Evolutionary conservation across 2,797 vertebrate species (phyloP), one percentile per base, ranked within the genome.

Genomic region (Pogonophryne albipinna): DNA sequence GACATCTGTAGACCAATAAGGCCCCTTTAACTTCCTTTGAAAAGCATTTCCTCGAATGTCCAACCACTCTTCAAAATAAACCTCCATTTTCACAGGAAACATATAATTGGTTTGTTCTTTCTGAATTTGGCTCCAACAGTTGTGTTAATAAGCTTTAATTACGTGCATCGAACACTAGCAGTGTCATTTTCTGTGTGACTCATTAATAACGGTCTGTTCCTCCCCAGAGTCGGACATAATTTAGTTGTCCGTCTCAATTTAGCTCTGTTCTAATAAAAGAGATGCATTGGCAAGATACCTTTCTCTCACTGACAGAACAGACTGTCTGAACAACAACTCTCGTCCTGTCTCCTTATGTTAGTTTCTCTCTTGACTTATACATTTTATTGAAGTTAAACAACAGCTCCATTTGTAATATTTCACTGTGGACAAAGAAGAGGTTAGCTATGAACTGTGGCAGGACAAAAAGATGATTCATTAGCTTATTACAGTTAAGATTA

Each of bases 231-330:
- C 11, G 19, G 57, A 59, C 63, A 70, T 79, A 20, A 80, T 83
- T 71, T 72, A 72, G 50, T 50, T 72, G 75, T 76, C 75, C 65
- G 74, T 56, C 69, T 77, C 66, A 69, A 65, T 85, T 85, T 73
- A 86, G 31, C 65, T 76, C 19, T 27, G 45, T 41, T 76, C 51
- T 78, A 74, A 83, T 78, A 49, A 74, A 86, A 73, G 11, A 68
- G 31, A 72, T 78, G 71, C 10, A 20, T 58, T 72, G 67, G 71
- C 68, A 65, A 31, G 47, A 74, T 45, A 11, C n/a, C 17, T 72
- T 73, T 20, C 58, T 69, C 13, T 27, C 17, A 59, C 19, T 49
- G 34, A 74, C 41, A 20, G 68, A 74, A 61, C 45, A 38, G 49
- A 71, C 41, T 45, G 10, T 31, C 59, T 44, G 14, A 68, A 15